Base-by-base conservation (phyloP, 2,888 invertebrate genomes). In the Hipparchia sbordonii region DNA sequence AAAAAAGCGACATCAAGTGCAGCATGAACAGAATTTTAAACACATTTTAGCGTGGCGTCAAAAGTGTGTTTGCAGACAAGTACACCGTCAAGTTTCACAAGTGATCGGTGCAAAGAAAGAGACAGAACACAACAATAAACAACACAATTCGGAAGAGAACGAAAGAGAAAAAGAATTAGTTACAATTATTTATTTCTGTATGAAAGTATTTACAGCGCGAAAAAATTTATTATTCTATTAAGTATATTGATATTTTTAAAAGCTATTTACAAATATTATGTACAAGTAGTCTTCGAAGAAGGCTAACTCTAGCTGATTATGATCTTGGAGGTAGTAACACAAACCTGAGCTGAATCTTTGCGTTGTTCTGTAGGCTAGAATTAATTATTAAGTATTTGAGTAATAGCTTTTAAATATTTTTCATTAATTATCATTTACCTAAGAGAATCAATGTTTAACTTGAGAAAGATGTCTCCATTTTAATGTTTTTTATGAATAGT, bases 81-180 rank as follows among this genome's bases (percentile, higher is more conserved):
- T 74, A 84, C 90, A 93, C 91, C 88, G 84, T 87, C 88, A 82
- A 84, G 75, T 81, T 84, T 89, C 87, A 89, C 75, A 81, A 79
- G 86, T 82, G 79, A 72, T 73, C 23, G 77, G 82, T 82, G 81
- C 80, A 78, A 79, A 79, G 76, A 67, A 79, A 79, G 76, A 67
- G 84, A 88, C 86, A 77, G 78, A 86, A 91, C 92, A 92, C 89
- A 79, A 93, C 92, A 92, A 83, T 93, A 83, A 87, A 93, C 93
- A 83, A 80, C 91, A 93, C 92, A 89, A 82, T 78, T 77, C 77
- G 86, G 82, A 79, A 77, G 73, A 80, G 75, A 80, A 79, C 77
- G 79, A 79, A 80, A 77, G 78, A 78, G 79, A 80, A 70, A 65
- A 71, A 61, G 72, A 74, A 76, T 75, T 74, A 75, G 71, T 75